Evolutionary conservation across 2,888 invertebrate species (phyloP), one percentile per base, ranked within the genome.

Genomic region (Aphidius colemani): DNA sequence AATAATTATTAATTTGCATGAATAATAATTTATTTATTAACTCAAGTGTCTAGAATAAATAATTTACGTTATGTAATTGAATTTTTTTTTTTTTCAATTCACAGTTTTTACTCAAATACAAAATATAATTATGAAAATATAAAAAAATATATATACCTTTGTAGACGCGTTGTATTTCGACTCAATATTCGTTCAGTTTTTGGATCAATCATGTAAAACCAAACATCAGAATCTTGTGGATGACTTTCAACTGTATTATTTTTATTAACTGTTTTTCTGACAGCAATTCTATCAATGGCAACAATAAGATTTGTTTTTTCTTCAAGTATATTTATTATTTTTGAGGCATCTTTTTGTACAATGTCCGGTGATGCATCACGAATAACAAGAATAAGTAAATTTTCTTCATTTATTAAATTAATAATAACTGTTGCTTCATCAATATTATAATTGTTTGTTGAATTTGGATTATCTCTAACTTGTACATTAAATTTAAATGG

Each of bases 191-290:
- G 84, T 68, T 93, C 94, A 0, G 88, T 90, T 60, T 85, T 86
- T 0, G 95, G 94, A 83, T 95, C 93, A 3, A 95, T 85, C 0
- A 91, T 86, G 74, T 95, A 95, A 79, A 96, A 88, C 93, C 94
- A 95, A 7, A 95, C 88, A 74, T 95, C 95, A 0, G 94, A 93
- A 7, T 92, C 93, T 7, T 86, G 85, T 0, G 87, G 84, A 65
- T 87, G 88, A 45, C 83, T 83, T 71, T 90, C 90, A 18, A 94
- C 80, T 0, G 92, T 91, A 6, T 91, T 90, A 77, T 94, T 94
- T 58, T 87, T 88, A 9, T 89, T 89, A 8, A 91, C 78, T 70
- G 86, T 89, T 76, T 92, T 90, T 61, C 91, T 86, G 1, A 90
- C 87, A n/a, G 92, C 89, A n/a, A 96, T 85, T 70, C 90, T 90